Base-by-base conservation (phyloP, 2,797 vertebrate genomes). In the Falco columbarius region DNA sequence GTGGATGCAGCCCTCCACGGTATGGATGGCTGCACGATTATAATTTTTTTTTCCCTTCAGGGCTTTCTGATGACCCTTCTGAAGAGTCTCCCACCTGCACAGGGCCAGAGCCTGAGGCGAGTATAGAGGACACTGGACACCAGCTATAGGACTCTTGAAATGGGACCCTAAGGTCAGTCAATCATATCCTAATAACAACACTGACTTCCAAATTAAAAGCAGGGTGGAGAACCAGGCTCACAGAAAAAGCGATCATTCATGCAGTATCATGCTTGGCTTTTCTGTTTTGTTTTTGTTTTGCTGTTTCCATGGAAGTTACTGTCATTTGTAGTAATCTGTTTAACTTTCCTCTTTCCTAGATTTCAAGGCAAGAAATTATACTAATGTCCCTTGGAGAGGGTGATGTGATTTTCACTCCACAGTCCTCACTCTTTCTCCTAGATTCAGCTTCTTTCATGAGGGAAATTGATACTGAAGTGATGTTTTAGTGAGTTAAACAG, bases 401-500 rank as follows among this genome's bases (percentile, higher is more conserved):
- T 70, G 80, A 75, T 86, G 62, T 72, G 62, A 72, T 95, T 89
- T 95, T 93, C 24, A 59, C 1, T 6, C 8, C 63, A 13, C 29
- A 59, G 24, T 73, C 55, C 14, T 74, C 67, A 52, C 26, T 75
- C 58, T 87, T 87, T 81, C 73, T 94, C 24, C 26, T 42, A 84
- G 12, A 89, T 81, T 89, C 54, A 90, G n/a, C 22, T 94, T 79
- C 24, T 22, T 88, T 93, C 68, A 72, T 40, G 46, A 6, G 55
- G 22, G 18, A 93, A 90, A 93, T 66, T 70, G 51, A 81, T 79
- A 55, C 21, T 74, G 73, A 92, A 72, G 44, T 83, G 74, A 82
- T 73, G 52, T 86, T 88, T 94, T 81, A 75, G 77, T 72, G 56
- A 66, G 81, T 93, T 95, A 82, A 95, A 92, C 65, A 89, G 42